Evolutionary conservation across 2,888 invertebrate species (phyloP), one percentile per base, ranked within the genome.

Genomic region (Copidosoma aretas): DNA sequence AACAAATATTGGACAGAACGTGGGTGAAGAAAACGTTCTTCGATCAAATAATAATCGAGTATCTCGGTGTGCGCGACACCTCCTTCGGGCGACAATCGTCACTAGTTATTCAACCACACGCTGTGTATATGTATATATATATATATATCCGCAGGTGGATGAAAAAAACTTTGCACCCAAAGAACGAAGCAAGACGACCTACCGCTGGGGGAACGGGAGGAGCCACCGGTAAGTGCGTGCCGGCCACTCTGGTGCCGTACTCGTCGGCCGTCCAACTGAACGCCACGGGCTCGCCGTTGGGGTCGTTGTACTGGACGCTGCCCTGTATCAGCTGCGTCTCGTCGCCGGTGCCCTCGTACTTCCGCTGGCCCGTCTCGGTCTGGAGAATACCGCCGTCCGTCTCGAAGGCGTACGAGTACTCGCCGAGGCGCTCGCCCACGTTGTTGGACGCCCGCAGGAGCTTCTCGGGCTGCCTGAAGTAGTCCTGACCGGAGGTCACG

Each of bases 201-300:
- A 83, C 83, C 43, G 78, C 83, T 10, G 80, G 79, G 1, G 83
- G 83, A 17, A 83, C 82, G 0, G 83, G 83, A 1, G 83, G 83
- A 1, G 83, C 82, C 1, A 82, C 82, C 3, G 83, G 83, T 5
- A 83, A 60, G 61, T 83, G 82, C 43, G 77, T 77, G 5, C 82
- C 82, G 1, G 77, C 76, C 10, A 83, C 82, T 72, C 82, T 83
- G 14, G 82, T 75, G 0, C 83, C 83, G 49, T 79, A 83, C 60
- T 83, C 83, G 54, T 83, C 83, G 41, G 83, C 83, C 0, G 83
- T 83, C 83, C 83, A 83, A 68, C 83, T 83, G 41, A 82, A 71
- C 14, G 83, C 81, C 32, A 83, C 78, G 3, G 83, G 83, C 0
- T 83, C 83, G 14, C 83, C 83, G 63, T 83, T 83, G 0, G 83